Conservation (phyloP, 2,888 invertebrate species). For the Fabriciana adippe region DNA sequence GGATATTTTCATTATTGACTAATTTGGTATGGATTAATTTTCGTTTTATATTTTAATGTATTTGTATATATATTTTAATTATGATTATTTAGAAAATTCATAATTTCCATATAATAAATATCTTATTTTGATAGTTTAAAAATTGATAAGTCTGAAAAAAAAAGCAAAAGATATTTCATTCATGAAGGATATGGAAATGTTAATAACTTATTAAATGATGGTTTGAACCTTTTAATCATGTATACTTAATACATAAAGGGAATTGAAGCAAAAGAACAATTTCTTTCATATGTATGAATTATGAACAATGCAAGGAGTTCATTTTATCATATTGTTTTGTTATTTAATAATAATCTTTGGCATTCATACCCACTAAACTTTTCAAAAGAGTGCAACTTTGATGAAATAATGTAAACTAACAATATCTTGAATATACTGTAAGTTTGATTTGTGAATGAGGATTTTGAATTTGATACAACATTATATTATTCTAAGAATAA, state of each 20-base stretch:
- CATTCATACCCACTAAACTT: slow-evolving; percentile 1
- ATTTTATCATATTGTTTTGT: too few relatives aligned
- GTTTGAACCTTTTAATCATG: too few relatives aligned
- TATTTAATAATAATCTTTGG: slow-evolving; percentile 1
- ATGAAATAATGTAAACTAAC: neutral
- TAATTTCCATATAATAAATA: neutral
- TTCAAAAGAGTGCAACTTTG: neutral
- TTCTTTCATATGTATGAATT: too few relatives aligned
- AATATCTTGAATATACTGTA: too few relatives aligned
- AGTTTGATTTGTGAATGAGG: neutral
- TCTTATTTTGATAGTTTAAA: slow-evolving; percentile 17
- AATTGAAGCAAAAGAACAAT: too few relatives aligned
- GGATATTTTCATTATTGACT: slow-evolving; percentile 56
- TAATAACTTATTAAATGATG: neutral
- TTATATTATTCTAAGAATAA: slow-evolving; percentile 30
- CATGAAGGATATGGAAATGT: too few relatives aligned
- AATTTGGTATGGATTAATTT: slow-evolving; percentile 50
- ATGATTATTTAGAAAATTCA: slow-evolving; percentile 27
- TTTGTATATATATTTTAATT: slow-evolving; percentile 51
- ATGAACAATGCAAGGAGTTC: too few relatives aligned
- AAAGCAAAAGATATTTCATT: slow-evolving; percentile 13
- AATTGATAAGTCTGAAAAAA: slow-evolving; percentile 25
- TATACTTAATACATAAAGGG: too few relatives aligned
- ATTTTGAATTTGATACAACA: slow-evolving; percentile 28
- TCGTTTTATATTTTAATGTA: slow-evolving; percentile 38